These are phyloP conservation scores for Neodiprion fabricii DNA, from an alignment of 1,140 invertebrate species.

Conservation along the genomic window DNA sequence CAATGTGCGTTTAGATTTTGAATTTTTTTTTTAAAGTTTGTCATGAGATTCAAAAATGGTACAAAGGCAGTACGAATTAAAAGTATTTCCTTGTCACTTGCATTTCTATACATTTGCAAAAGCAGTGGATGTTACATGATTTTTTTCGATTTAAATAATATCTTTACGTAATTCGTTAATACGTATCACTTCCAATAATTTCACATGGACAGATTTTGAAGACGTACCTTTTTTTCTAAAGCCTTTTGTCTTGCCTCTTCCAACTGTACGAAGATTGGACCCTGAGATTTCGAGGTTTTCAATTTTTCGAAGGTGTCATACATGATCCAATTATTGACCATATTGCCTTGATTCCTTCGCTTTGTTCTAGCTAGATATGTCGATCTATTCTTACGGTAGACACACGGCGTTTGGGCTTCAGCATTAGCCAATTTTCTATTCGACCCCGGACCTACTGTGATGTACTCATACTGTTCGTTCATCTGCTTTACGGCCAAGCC, in stretches of 20 bases:
- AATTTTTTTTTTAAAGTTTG: too few species aligned
- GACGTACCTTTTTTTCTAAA: constrained; percentile 17
- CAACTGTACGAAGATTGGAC: not conserved
- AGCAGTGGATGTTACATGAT: too few species aligned
- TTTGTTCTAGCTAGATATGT: constrained; percentile 64
- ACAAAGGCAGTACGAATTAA: too few species aligned
- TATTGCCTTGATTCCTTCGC: constrained; percentile 65
- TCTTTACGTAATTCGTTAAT: too few species aligned
- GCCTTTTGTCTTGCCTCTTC: constrained; percentile 7
- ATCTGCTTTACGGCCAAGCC: constrained; percentile 63
- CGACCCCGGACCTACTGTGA: constrained; percentile 68
- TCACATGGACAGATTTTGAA: too few species aligned
- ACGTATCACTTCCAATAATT: too few species aligned
- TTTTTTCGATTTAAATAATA: too few species aligned
- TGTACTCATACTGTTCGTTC: constrained; percentile 70
- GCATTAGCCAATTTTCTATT: constrained; percentile 67
- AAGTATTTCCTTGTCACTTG: too few species aligned
- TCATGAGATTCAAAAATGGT: too few species aligned
- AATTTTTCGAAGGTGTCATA: constrained; percentile 68
- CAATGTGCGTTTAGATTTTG: too few species aligned
- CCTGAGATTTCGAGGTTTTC: constrained; percentile 29
- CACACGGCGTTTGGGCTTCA: constrained; percentile 71
- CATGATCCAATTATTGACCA: constrained; percentile 78
- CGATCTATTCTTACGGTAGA: constrained; percentile 66
- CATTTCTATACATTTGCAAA: too few species aligned